Percentiles rank a stretch among this genome's conserved stretches.
Conservation (phyloP, 2,888 invertebrate species). For the Polietes domitor region DNA sequence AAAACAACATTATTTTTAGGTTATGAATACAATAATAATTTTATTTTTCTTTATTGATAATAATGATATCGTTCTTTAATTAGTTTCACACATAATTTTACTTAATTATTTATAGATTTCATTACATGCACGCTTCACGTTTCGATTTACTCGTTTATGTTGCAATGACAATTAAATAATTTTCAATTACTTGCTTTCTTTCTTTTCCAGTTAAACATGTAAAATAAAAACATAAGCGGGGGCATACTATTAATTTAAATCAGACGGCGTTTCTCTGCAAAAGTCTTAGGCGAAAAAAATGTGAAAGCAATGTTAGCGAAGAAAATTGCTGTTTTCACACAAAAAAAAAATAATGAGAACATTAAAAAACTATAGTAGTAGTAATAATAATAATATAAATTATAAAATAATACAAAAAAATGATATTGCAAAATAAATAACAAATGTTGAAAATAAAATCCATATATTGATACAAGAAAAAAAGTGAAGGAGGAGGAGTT, state of each 20-base stretch:
- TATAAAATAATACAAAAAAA: constrained; percentile 41
- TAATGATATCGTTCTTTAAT: constrained; percentile 69
- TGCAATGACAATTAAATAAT: constrained; percentile 58
- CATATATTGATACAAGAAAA: background rate
- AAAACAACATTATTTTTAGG: constrained; percentile 52
- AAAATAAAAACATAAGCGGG: background rate
- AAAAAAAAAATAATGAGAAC: background rate
- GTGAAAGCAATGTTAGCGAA: constrained; percentile 26
- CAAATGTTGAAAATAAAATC: constrained; percentile 53
- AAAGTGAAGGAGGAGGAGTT: background rate
- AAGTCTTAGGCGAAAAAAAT: background rate
- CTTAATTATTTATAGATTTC: constrained; percentile 47
- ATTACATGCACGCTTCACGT: background rate
- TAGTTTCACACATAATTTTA: constrained; percentile 69
- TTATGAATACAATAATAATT: constrained; percentile 71
- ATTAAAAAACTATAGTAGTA: background rate
- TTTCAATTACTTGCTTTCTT: constrained; percentile 44
- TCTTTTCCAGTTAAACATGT: constrained; percentile 36
- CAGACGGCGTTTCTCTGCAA: background rate
- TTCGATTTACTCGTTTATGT: constrained; percentile 1
- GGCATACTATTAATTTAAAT: no score
- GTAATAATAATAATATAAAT: constrained; percentile 12
- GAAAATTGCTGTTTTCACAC: constrained; percentile 18
- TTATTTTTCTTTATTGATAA: constrained; percentile 70
- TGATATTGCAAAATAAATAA: constrained; percentile 64